phyloP scores from a whole-genome alignment of 2,113 vertebrate genomes.

The Psettodes erumei region DNA sequence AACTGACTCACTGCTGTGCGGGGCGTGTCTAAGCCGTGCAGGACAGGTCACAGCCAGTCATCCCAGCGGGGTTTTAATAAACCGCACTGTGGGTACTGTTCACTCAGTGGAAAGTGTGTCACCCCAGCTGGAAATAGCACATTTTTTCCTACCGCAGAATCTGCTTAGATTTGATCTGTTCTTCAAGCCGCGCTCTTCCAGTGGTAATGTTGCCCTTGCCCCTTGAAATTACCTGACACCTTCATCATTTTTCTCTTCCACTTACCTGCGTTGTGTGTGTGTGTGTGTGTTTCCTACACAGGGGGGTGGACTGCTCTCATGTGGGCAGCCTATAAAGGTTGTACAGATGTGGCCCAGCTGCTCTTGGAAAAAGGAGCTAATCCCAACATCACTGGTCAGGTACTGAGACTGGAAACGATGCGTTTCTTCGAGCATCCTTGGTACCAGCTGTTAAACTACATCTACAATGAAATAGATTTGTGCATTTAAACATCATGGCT shows the following conservation, averaged over 20 bases:
- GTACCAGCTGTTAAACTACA: neutral
- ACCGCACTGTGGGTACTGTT: constrained; percentile 47
- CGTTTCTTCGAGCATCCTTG: neutral
- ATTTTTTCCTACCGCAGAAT: constrained; percentile 65
- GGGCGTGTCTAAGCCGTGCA: constrained; percentile 40
- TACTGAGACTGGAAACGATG: constrained; percentile 65
- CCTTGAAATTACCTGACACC: neutral
- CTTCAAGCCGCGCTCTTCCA: too few relatives aligned
- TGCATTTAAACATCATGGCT: neutral
- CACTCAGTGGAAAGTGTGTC: constrained; percentile 65
- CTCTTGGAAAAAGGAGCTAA: constrained; percentile 94
- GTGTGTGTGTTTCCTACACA: constrained; percentile 56
- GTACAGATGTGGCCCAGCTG: constrained; percentile 88
- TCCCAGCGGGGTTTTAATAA: constrained; percentile 64
- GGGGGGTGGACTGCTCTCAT: constrained; percentile 99
- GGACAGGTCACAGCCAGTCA: constrained; percentile 58
- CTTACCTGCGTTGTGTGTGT: neutral
- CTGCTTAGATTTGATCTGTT: constrained; percentile 7
- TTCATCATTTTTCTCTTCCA: neutral
- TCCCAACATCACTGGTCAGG: constrained; percentile 96
- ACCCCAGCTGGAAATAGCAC: constrained; percentile 62
- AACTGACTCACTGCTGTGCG: constrained; percentile 41
- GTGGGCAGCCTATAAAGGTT: constrained; percentile 97
- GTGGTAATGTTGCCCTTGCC: neutral
- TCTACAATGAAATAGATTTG: neutral